phyloP scores from a whole-genome alignment of 2,797 vertebrate species.

The Poeciliopsis infans region DNA sequence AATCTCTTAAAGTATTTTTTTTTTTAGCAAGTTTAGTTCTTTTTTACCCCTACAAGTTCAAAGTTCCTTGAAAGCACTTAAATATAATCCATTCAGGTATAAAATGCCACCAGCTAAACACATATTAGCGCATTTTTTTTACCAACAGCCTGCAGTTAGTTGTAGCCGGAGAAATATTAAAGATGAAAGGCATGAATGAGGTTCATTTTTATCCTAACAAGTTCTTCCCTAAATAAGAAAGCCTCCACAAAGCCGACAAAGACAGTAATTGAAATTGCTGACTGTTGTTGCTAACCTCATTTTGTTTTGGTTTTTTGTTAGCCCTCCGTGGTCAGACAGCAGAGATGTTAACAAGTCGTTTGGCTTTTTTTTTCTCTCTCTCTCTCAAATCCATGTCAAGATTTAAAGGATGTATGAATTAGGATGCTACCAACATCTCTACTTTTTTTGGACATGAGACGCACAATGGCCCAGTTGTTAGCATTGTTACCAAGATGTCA shows the following conservation, averaged over 20 bases:
- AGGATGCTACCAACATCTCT: background rate
- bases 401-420: background rate
- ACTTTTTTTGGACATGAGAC: background rate
- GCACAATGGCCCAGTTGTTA: background rate
- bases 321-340: background rate
- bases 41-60: background rate
- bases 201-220: background rate
- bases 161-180: background rate
- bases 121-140: background rate
- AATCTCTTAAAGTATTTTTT: background rate
- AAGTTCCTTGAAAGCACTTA: background rate
- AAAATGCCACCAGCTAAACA: background rate
- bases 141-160: background rate
- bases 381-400: background rate
- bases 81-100: background rate
- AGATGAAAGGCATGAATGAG: background rate
- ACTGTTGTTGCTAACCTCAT: background rate
- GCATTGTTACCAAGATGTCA: background rate
- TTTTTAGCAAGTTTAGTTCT: background rate
- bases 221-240: background rate
- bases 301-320: background rate
- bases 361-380: no score
- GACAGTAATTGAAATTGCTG: background rate
- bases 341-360: background rate
- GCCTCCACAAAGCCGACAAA: background rate